Evolutionary conservation across 2,888 invertebrate genomes (phyloP), one percentile per base, ranked within the genome.

Genomic region (Rotaria macrura): DNA sequence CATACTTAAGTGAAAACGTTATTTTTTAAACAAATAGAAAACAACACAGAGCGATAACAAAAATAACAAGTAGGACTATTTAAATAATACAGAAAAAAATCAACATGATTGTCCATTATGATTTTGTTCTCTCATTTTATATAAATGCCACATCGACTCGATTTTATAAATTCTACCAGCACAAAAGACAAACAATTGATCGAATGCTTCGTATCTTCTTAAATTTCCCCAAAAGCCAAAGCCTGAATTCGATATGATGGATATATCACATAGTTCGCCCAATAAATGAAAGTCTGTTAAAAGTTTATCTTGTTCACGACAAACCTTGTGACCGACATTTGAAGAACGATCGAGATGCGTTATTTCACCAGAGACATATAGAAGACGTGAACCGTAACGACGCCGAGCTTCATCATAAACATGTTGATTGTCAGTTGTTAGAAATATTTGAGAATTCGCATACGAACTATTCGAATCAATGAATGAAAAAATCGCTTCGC

Each of bases 211-310:
- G n/a, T 29, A 79, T 65, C 85, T n/a, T 54, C 83, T 83, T 43
- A 85, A 65, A 83, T 83, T 55, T 12, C 83, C 85, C 47, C 79
- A 85, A 43, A 84, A 43, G 29, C 85, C 84, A 84, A 83, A 85
- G 25, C 84, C 85, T 20, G 83, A 84, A 85, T 85, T 79, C 25
- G 54, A 79, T 17, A 85, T 83, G 7, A 84, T 57, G 17, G 79
- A 43, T 43, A 65, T 34, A 65, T 85, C 83, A 65, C 85, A 85
- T 38, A 79, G 10, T 49, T 83, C 83, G n/a, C 52, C 52, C 34
- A 49, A 47, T 52, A 83, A 49, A 52, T 83, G 52, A 83, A 83
- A 49, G 34, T 52, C 52, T 34, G 83, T 49, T 79, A 74, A 49
- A 23, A 85, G 34, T 49, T 79, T 79, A n/a, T 54, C 52, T 40